Evolutionary conservation across 2,113 vertebrate species (phyloP).

Genomic region (Bambusicola thoracicus): DNA sequence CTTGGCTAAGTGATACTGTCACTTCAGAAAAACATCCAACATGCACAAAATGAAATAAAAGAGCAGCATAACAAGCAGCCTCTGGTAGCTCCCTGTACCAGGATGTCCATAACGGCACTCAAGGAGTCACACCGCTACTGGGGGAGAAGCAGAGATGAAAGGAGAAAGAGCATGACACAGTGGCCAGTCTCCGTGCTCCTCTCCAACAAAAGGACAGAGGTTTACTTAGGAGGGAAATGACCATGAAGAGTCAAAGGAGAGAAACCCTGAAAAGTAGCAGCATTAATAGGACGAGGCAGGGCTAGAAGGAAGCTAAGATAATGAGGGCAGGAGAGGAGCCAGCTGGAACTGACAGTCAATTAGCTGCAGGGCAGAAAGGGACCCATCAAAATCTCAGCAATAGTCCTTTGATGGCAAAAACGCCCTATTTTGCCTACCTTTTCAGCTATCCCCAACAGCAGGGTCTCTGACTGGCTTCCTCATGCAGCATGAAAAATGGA

Average conservation of each 20-base stretch:
- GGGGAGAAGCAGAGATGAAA: fast-evolving
- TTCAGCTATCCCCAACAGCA: background rate
- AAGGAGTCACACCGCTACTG: fast-evolving
- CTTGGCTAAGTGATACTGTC: background rate
- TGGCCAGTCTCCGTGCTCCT: background rate
- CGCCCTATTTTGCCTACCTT: background rate
- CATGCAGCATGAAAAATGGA: background rate
- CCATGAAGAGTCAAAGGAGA: background rate
- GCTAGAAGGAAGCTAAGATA: background rate
- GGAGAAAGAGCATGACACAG: background rate
- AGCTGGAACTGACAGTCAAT: background rate
- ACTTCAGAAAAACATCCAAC: background rate
- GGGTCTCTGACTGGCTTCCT: background rate
- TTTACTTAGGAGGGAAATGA: background rate
- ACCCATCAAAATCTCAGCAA: fast-evolving
- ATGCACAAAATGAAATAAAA: background rate
- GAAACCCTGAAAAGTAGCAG: background rate
- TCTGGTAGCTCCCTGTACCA: fast-evolving
- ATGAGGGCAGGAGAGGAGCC: background rate
- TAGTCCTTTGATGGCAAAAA: fast-evolving
- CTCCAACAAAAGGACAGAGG: background rate
- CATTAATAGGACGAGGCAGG: background rate
- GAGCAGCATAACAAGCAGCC: fast-evolving
- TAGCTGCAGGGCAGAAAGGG: background rate
- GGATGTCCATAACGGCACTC: background rate